phyloP scores from a whole-genome alignment of 30 jellyfish, hydroid and myxozoan genomes.

The Chironex yamaguchii region DNA sequence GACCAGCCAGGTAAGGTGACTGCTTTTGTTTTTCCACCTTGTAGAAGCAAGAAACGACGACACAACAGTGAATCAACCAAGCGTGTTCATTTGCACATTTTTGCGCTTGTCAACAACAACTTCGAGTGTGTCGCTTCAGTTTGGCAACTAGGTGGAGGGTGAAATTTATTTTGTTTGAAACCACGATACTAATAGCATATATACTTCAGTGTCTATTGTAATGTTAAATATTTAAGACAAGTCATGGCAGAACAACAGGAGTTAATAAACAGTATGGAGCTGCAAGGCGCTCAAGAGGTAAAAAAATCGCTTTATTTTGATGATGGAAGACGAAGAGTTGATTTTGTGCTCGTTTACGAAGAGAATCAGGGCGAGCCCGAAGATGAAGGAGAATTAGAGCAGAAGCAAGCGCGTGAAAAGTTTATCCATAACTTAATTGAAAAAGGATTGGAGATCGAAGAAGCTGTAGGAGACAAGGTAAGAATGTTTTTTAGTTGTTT shows the following conservation, averaged over 20 bases:
- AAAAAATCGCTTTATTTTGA: constrained; percentile 65
- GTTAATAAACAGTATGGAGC: constrained; percentile 77
- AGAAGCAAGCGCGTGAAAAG: constrained; percentile 32
- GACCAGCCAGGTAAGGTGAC: too few relatives aligned
- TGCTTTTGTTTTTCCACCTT: too few relatives aligned
- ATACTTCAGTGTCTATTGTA: too few relatives aligned
- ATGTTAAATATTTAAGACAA: too few relatives aligned
- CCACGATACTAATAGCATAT: too few relatives aligned
- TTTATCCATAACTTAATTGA: constrained; percentile 69
- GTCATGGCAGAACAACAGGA: constrained; percentile 84
- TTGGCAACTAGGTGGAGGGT: too few relatives aligned
- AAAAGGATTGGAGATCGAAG: constrained; percentile 81
- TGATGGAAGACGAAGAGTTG: constrained; percentile 95
- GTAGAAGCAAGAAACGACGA: too few relatives aligned
- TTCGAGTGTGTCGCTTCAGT: too few relatives aligned
- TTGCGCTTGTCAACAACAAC: too few relatives aligned
- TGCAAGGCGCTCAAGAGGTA: constrained; percentile 28
- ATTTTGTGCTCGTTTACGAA: constrained; percentile 80
- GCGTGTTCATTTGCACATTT: too few relatives aligned
- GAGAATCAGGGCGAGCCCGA: constrained; percentile 80
- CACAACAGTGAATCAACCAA: too few relatives aligned
- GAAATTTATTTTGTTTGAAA: too few relatives aligned
- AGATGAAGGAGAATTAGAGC: constrained; percentile 25
- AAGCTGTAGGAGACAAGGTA: constrained; percentile 70
- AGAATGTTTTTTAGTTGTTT: neutral